Conservation (phyloP, 2,113 vertebrate genomes). For the Cyphomyrus discorhynchus region DNA sequence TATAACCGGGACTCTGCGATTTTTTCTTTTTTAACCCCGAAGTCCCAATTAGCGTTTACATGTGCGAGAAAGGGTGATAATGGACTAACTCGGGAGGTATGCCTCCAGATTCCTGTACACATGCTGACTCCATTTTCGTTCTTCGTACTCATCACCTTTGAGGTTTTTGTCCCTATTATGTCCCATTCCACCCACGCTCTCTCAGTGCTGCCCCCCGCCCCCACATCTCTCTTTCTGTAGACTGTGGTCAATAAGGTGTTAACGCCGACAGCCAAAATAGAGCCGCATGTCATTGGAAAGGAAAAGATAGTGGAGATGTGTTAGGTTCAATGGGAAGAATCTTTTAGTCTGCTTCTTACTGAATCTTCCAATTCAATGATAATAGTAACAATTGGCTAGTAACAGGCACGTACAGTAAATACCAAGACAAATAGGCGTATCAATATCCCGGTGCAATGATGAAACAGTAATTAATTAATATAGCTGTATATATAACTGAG, state of each 20-base stretch:
- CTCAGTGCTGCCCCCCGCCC: constrained; percentile 33
- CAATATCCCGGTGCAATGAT: background rate
- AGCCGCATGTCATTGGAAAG: constrained; percentile 44
- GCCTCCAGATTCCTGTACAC: background rate
- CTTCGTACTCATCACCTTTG: background rate
- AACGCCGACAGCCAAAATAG: constrained; percentile 21
- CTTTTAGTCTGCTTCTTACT: background rate
- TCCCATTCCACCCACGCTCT: background rate
- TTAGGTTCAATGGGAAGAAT: constrained; percentile 33
- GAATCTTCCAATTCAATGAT: background rate
- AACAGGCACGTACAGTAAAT: background rate
- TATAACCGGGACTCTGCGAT: background rate
- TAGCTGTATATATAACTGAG: background rate
- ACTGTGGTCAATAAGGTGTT: constrained; percentile 40
- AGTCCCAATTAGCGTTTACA: background rate
- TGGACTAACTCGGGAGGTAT: background rate
- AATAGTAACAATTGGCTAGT: background rate
- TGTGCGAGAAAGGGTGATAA: background rate
- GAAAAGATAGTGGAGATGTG: background rate
- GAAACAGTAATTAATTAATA: background rate
- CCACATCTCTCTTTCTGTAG: constrained; percentile 36
- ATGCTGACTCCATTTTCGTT: background rate
- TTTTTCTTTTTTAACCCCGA: background rate
- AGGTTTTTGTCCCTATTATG: background rate
- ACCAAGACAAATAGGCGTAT: background rate